Evolutionary conservation across 2,113 vertebrate species (phyloP), one percentile per base, ranked within the genome.

Genomic region (Zosterops hypoxanthus): DNA sequence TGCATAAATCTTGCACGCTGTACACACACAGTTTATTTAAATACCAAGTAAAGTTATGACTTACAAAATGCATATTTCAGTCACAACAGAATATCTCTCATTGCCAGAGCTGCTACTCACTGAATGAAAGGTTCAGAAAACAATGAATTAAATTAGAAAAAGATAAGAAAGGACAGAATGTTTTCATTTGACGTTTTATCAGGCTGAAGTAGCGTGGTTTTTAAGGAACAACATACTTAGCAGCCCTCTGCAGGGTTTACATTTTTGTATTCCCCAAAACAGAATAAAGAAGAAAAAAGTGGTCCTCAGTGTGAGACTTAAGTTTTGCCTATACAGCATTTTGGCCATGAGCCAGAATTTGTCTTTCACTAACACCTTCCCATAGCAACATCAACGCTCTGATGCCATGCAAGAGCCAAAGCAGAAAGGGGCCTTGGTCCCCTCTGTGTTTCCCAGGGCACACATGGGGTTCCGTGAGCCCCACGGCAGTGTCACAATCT

Each of bases 31-130:
- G 94, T 94, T 97, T 92, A 96, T 95, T 98, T 96, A 96, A 97
- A 97, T 71, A 97, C 88, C 95, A 92, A 94, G 95, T 65, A 92
- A 92, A 98, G 95, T 96, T 92, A 94, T 60, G 88, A 95, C 92
- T 97, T 97, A 97, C 90, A 97, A 97, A 98, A 97, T 92, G 90
- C 90, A 64, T 77, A 93, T 95, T 96, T 95, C 95, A 82, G 86
- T 97, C 95, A 95, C 80, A 82, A 95, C 71, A 91, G 28, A 95
- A 5, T 90, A 89, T 49, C 86, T 96, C 93, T 94, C 95, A 94
- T 44, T 77, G 85, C 88, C 91, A 92, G 88, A 95, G 93, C 73
- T 72, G 70, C 83, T 93, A 29, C 46, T 92, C 68, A 59, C 12
- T 52, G 86, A 95, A 84, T 29, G 79, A 80, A 91, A 84, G 34